A percentile compares a stretch with the other conserved stretches of the same genome.
Conservation (phyloP, 2,888 invertebrate genomes). For the Acanthacorydalis orientalis region DNA sequence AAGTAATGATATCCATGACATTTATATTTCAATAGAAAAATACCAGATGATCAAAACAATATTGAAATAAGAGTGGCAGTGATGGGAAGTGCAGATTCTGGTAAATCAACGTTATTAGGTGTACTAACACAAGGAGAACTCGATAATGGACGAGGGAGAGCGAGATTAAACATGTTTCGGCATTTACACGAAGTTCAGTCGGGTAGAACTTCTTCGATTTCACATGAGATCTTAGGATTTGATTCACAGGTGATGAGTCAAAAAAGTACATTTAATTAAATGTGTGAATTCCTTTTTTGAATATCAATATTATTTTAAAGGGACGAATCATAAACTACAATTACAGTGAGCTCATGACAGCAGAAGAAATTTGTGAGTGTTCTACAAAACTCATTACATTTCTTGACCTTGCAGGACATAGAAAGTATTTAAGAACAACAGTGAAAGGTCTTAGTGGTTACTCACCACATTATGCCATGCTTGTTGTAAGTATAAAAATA, state of each 20-base stretch:
- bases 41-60: constrained; percentile 72
- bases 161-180: constrained; percentile 86
- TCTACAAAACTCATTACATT: constrained; percentile 89
- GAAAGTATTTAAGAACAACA: constrained; percentile 89
- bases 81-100: constrained; percentile 88
- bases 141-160: constrained; percentile 90
- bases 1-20: too few species aligned
- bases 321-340: constrained; percentile 80
- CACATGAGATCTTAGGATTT: constrained; percentile 93
- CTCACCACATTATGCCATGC: constrained; percentile 80
- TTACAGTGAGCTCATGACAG: constrained; percentile 74
- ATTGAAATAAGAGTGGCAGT: constrained; percentile 86
- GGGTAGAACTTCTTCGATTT: constrained; percentile 87
- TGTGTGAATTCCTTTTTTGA: background rate
- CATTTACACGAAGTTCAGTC: constrained; percentile 90
- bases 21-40: constrained; percentile 17
- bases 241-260: constrained; percentile 43
- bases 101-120: constrained; percentile 92
- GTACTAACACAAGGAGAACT: constrained; percentile 90
- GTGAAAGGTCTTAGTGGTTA: constrained; percentile 88
- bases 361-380: constrained; percentile 84
- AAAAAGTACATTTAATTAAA: background rate
- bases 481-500: constrained; percentile 45
- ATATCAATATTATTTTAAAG: constrained; percentile 19
- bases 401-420: constrained; percentile 90